Conservation (phyloP, 2,888 invertebrate genomes). For the Eupsilia transversa region DNA sequence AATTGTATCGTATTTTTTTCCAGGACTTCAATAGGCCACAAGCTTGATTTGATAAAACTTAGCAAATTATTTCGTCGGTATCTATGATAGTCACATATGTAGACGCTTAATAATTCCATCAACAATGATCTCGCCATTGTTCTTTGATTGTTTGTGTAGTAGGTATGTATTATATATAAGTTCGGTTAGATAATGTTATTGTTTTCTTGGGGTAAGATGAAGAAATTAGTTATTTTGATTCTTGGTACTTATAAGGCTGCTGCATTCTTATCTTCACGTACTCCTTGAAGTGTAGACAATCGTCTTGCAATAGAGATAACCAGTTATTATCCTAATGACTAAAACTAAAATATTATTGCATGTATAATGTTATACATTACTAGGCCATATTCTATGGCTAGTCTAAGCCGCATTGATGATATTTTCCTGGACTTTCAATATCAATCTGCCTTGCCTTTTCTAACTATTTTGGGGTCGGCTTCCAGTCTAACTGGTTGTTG, state of each 20-base stretch:
- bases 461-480: no score
- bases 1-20: no score
- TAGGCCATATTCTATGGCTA: neutral
- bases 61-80: no score
- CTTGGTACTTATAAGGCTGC: neutral
- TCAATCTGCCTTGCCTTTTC: no score
- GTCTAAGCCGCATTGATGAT: neutral
- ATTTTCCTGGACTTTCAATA: neutral
- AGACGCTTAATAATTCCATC: no score
- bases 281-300: neutral
- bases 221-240: neutral
- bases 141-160: constrained; percentile 39
- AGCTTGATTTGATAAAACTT: no score
- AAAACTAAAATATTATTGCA: no score
- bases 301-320: neutral
- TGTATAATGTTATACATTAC: neutral
- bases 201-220: constrained; percentile 11
- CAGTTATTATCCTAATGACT: no score
- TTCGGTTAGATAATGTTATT: constrained; percentile 36
- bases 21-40: no score
- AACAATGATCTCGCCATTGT: no score
- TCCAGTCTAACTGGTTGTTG: no score
- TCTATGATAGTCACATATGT: no score
- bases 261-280: neutral
- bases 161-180: constrained; percentile 22